Evolutionary conservation across 1,140 invertebrate species (phyloP), one percentile per base, ranked within the genome.

Genomic region (Oncopodura yosiiana): DNA sequence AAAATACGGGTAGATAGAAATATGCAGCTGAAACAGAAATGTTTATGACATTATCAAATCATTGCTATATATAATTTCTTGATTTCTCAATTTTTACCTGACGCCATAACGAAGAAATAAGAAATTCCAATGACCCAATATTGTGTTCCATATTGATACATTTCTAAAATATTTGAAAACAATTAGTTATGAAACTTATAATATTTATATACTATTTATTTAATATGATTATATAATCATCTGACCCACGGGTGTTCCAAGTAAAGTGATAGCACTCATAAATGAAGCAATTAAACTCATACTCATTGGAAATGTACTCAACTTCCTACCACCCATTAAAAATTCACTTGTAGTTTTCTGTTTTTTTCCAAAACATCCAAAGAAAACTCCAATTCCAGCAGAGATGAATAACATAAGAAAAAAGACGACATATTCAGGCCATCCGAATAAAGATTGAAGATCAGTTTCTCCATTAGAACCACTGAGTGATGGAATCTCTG

Each of bases 261-360:
- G 67, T n/a, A 78, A 52, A 0, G 75, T 75, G 50, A 78, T 74
- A 36, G 76, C 74, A 1, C 74, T 77, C 70, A 77, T 72, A 61
- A 77, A 78, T 74, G 56, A 14, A 32, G 84, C 82, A 18, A 82
- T 79, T 18, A 88, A 68, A 11, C 84, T 86, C 73, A 87, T 78
- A 1, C 83, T 80, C 76, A 84, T 85, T 0, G 85, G 84, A 42
- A 85, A 77, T 1, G 37, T 63, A 24, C 32, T 32, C 60, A 62
- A 60, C 12, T 11, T 45, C 26, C 57, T 23, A 52, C 43, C 44
- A 0, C 68, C 74, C 62, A 73, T 65, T n/a, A 75, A 64, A 52
- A 73, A 73, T 26, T 74, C 70, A 2, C 68, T 63, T 3, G 69
- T 68, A 0, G 68, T 70, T 24, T 69, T 70, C 45, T 71, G 69